A percentile compares a stretch with the other conserved stretches of the same genome.
These are phyloP conservation scores for Cyrtorhinus lividipennis DNA, from an alignment of 1,140 invertebrate genomes.

Conservation along the genomic window DNA sequence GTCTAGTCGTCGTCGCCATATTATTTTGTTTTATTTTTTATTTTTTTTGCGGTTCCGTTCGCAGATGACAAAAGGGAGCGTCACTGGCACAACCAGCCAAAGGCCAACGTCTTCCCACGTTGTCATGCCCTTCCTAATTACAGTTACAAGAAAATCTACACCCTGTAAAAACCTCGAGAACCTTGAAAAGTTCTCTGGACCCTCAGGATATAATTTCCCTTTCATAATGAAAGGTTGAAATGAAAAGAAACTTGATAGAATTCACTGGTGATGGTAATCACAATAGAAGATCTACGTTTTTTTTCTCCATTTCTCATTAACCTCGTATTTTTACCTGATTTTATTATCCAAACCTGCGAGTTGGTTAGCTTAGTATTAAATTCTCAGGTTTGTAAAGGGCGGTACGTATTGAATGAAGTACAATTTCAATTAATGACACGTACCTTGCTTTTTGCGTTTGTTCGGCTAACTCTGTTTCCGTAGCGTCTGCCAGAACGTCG, in stretches of 20 bases:
- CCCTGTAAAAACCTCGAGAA: neutral
- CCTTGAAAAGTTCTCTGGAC: neutral
- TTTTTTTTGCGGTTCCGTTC: conserved; percentile 27
- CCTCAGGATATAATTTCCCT: neutral
- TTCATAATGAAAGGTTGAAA: neutral
- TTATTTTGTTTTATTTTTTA: neutral
- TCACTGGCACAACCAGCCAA: conserved; percentile 12
- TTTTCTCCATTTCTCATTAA: neutral
- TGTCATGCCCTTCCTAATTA: conserved; percentile 8
- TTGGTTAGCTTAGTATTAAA: too few relatives aligned
- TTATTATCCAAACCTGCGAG: too few relatives aligned
- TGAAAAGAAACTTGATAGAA: too few relatives aligned
- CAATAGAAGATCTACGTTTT: neutral
- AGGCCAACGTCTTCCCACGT: conserved; percentile 7
- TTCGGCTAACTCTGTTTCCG: neutral
- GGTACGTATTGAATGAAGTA: neutral
- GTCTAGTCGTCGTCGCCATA: neutral
- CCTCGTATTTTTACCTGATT: neutral
- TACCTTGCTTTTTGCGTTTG: neutral
- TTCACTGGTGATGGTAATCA: neutral
- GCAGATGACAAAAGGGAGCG: conserved; percentile 24
- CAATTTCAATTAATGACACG: too few relatives aligned
- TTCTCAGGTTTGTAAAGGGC: neutral
- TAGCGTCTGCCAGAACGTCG: neutral
- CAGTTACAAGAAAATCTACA: conserved; percentile 7